Conservation (phyloP, 1,140 invertebrate genomes). For the Drosophila bifasciata region DNA sequence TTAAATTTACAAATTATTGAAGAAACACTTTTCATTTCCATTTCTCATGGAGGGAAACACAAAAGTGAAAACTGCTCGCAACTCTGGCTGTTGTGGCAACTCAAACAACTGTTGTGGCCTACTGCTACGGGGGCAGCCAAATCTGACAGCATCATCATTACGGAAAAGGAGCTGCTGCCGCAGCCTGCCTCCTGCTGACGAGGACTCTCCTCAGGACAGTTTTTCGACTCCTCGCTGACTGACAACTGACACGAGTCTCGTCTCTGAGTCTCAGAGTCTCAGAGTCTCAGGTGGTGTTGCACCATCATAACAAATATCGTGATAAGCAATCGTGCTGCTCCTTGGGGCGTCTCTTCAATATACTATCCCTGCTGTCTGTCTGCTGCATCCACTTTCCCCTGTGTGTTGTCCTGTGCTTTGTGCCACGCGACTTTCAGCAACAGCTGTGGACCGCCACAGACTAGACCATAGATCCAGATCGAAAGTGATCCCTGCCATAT, state of each 20-base stretch:
- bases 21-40: slow-evolving; percentile 75
- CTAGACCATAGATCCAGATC: slow-evolving; percentile 25
- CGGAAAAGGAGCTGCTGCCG: slow-evolving; percentile 19
- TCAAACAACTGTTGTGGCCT: slow-evolving; percentile 68
- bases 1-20: slow-evolving; percentile 68
- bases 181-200: neutral
- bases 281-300: slow-evolving; percentile 36
- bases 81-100: slow-evolving; percentile 5
- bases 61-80: slow-evolving; percentile 62
- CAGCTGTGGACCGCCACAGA: slow-evolving; percentile 64
- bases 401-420: neutral
- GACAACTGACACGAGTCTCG: slow-evolving; percentile 61
- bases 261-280: too few relatives aligned
- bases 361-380: slow-evolving; percentile 51
- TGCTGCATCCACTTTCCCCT: slow-evolving; percentile 44
- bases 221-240: slow-evolving; percentile 55
- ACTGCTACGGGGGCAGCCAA: slow-evolving; percentile 19
- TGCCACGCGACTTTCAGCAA: slow-evolving; percentile 27
- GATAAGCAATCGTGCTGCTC: slow-evolving; percentile 61
- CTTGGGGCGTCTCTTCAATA: slow-evolving; percentile 62
- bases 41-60: slow-evolving; percentile 2
- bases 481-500: slow-evolving; percentile 52
- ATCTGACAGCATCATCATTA: slow-evolving; percentile 79
- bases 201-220: neutral
- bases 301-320: slow-evolving; percentile 45